Conservation (phyloP, 2,888 invertebrate genomes). For the Nomada goodeniana region DNA sequence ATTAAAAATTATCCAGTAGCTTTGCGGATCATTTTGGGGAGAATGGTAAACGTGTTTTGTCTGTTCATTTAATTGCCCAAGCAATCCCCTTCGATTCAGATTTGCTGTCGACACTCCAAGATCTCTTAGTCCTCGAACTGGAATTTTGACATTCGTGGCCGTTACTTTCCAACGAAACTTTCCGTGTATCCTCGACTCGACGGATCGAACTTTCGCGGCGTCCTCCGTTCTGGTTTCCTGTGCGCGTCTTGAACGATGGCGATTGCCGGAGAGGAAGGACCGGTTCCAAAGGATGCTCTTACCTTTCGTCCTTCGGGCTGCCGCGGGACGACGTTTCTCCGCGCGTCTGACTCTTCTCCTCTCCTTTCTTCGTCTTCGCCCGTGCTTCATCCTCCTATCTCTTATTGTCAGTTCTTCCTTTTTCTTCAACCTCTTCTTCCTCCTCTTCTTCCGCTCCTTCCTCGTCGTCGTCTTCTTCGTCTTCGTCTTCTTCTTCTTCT, state of each 20-base stretch:
- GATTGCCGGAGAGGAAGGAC: conserved; percentile 77
- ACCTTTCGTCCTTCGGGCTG: conserved; percentile 73
- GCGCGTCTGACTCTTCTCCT: conserved; percentile 45
- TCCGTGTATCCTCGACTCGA: not conserved
- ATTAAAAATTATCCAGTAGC: no score
- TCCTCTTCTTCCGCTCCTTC: not conserved
- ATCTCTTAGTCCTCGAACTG: not conserved
- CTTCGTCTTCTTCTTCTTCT: not conserved
- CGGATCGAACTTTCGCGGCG: conserved; percentile 13
- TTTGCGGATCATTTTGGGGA: no score
- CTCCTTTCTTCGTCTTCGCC: conserved; percentile 38
- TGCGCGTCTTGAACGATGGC: conserved; percentile 49
- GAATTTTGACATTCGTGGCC: not conserved
- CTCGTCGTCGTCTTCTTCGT: conserved; percentile 6
- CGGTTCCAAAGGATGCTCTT: conserved; percentile 83
- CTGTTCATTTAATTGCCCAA: no score
- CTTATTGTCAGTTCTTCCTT: conserved; percentile 23
- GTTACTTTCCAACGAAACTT: not conserved
- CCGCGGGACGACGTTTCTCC: conserved; percentile 52
- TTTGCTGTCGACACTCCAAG: no score
- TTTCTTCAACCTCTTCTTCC: not conserved
- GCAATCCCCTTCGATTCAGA: no score
- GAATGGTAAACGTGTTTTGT: no score
- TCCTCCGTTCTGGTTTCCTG: conserved; percentile 66
- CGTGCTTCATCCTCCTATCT: conserved; percentile 28